These are phyloP conservation scores for Neofelis nebulosa DNA, from an alignment of 2,113 vertebrate genomes.

Conservation along the genomic window DNA sequence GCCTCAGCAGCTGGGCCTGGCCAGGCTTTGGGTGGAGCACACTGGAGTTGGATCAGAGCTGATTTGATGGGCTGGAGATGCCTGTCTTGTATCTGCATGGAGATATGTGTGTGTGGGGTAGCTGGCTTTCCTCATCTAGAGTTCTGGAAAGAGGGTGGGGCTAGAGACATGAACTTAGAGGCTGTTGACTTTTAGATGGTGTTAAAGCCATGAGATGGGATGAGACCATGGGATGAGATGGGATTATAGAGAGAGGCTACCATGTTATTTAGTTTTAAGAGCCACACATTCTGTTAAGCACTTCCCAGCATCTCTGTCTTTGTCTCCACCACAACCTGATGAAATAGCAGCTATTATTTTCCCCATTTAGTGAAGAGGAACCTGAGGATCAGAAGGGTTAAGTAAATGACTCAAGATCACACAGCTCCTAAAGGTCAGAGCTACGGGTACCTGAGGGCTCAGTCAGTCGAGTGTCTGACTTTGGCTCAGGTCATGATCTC, in stretches of 20 bases:
- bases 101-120: neutral
- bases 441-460: neutral
- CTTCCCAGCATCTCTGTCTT: neutral
- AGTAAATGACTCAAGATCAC: neutral
- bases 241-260: neutral
- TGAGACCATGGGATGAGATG: no score
- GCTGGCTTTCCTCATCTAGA: neutral
- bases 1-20: neutral
- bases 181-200: neutral
- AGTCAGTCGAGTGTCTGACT: no score
- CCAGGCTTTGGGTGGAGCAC: neutral
- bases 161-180: neutral
- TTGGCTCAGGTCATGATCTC: no score
- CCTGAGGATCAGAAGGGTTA: neutral
- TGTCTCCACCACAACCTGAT: neutral
- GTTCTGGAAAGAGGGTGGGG: neutral
- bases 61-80: accelerated
- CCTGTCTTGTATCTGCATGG: no score
- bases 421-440: neutral
- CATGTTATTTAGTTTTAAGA: neutral
- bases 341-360: neutral
- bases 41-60: neutral
- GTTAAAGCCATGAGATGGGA: neutral
- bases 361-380: neutral
- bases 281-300: neutral